Evolutionary conservation across 2,888 invertebrate species (phyloP).

Genomic region (Microctonus hyperodae): DNA sequence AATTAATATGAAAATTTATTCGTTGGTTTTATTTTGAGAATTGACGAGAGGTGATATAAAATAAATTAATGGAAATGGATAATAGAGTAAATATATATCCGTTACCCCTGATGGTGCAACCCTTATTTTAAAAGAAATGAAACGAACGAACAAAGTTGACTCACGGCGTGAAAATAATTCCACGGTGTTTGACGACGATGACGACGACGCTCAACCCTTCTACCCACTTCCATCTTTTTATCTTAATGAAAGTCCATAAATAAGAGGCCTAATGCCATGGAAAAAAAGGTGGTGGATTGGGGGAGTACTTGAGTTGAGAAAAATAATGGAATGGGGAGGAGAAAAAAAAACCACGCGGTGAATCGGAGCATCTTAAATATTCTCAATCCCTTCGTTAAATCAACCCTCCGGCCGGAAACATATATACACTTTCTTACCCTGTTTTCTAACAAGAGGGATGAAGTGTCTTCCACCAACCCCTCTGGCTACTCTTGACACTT

Average conservation of each 20-base stretch:
- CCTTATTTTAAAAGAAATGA: slow-evolving; percentile 37
- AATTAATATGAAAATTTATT: slow-evolving; percentile 62
- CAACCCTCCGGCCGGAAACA: slow-evolving; percentile 2
- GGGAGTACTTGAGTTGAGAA: slow-evolving; percentile 28
- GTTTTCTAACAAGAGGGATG: not conserved
- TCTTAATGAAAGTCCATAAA: slow-evolving; percentile 63
- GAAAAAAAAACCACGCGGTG: slow-evolving; percentile 49
- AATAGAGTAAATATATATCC: slow-evolving; percentile 21
- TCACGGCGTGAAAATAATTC: slow-evolving; percentile 59
- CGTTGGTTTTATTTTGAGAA: slow-evolving; percentile 57
- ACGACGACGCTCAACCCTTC: slow-evolving; percentile 33
- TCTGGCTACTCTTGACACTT: slow-evolving; percentile 24
- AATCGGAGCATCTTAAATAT: slow-evolving; percentile 38
- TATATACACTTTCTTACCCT: slow-evolving; percentile 2
- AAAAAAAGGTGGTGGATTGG: slow-evolving; percentile 39
- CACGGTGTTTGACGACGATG: slow-evolving; percentile 57
- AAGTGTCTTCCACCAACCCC: slow-evolving; percentile 9
- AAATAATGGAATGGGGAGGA: slow-evolving; percentile 22
- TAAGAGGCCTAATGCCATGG: slow-evolving; percentile 61
- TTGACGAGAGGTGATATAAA: slow-evolving; percentile 13
- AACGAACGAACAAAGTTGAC: slow-evolving; percentile 38
- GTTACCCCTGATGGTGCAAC: slow-evolving; percentile 28
- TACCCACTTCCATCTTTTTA: slow-evolving; percentile 52
- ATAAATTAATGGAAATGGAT: slow-evolving; percentile 15
- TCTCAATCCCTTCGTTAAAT: slow-evolving; percentile 36